Evolutionary conservation across 2,888 invertebrate species (phyloP).

Genomic region (Trachelus stipa): DNA sequence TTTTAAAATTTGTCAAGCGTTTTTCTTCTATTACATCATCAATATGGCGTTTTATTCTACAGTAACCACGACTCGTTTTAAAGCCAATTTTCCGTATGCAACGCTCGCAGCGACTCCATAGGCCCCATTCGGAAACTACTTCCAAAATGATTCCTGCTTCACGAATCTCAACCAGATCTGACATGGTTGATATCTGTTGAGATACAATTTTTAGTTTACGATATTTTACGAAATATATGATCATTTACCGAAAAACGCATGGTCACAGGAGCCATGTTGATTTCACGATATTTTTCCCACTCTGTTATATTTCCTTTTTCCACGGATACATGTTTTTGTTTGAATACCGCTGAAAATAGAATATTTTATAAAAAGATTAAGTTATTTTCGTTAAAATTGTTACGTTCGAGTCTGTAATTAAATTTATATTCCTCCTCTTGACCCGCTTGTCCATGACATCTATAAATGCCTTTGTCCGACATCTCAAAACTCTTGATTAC

Average conservation of each 20-base stretch:
- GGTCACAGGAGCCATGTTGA: slow-evolving; percentile 67
- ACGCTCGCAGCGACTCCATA: slow-evolving; percentile 70
- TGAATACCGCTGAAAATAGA: slow-evolving; percentile 40
- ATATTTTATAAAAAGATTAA: neutral
- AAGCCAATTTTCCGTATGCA: slow-evolving; percentile 62
- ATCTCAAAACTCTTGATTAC: slow-evolving; percentile 63
- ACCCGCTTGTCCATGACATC: slow-evolving; percentile 66
- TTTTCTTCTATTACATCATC: neutral
- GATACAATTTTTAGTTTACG: neutral
- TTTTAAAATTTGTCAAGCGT: neutral
- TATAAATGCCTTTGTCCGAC: slow-evolving; percentile 68
- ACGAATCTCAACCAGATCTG: slow-evolving; percentile 65
- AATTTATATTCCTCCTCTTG: slow-evolving; percentile 64
- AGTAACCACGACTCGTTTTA: slow-evolving; percentile 67
- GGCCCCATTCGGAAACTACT: slow-evolving; percentile 69
- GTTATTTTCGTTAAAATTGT: slow-evolving; percentile 22
- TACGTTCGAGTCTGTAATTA: slow-evolving; percentile 69
- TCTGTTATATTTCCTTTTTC: slow-evolving; percentile 67
- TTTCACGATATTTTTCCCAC: slow-evolving; percentile 69
- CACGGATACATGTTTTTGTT: slow-evolving; percentile 24
- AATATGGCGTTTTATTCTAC: slow-evolving; percentile 65
- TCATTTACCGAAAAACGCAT: slow-evolving; percentile 60
- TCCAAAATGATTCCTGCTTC: slow-evolving; percentile 66
- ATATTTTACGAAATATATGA: neutral
- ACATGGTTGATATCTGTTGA: slow-evolving; percentile 60